phyloP scores from a whole-genome alignment of 2,797 vertebrate genomes.

The Enteromius argenteus region DNA sequence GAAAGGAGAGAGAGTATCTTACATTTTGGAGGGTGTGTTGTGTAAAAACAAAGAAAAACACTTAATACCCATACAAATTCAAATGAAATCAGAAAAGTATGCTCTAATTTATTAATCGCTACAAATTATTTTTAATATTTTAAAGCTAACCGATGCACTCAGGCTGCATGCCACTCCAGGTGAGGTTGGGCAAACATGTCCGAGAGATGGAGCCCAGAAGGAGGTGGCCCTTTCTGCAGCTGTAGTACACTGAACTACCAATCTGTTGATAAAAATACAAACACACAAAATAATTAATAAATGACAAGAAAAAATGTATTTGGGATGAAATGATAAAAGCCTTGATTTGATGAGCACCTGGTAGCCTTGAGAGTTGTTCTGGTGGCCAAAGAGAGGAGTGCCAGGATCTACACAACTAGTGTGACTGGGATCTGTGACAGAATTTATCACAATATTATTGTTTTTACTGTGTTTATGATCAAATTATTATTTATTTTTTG shows the following conservation, averaged over 20 bases:
- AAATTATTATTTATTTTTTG: neutral
- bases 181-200: slow-evolving; percentile 95
- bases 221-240: slow-evolving; percentile 94
- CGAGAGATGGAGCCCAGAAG: slow-evolving; percentile 96
- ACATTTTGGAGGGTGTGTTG: neutral
- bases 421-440: slow-evolving; percentile 87
- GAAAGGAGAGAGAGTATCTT: neutral
- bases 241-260: slow-evolving; percentile 90
- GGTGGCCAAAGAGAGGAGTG: slow-evolving; percentile 88
- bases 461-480: neutral
- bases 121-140: neutral
- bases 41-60: slow-evolving; percentile 54
- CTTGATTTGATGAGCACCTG: slow-evolving; percentile 79
- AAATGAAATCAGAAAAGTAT: slow-evolving; percentile 34
- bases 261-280: slow-evolving; percentile 78
- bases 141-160: slow-evolving; percentile 90
- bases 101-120: slow-evolving; percentile 16
- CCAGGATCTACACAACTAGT: slow-evolving; percentile 91
- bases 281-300: slow-evolving; percentile 4
- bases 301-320: neutral
- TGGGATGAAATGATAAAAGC: neutral
- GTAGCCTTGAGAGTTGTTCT: slow-evolving; percentile 95
- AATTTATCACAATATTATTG: neutral
- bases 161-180: slow-evolving; percentile 94
- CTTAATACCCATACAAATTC: neutral